Evolutionary conservation across 2,797 vertebrate genomes (phyloP).

Genomic region (Scyliorhinus canicula): DNA sequence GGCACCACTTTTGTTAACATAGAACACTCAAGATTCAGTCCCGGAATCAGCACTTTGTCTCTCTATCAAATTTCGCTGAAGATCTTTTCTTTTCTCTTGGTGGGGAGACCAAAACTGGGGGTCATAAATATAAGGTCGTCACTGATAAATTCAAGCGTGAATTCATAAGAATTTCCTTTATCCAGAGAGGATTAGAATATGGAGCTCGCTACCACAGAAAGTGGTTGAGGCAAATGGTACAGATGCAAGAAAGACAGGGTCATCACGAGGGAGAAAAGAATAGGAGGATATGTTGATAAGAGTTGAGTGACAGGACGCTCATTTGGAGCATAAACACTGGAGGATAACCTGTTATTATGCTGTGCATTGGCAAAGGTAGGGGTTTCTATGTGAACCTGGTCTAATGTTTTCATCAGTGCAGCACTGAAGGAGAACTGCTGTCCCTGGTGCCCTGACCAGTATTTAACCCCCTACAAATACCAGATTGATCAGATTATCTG

Average conservation of each 20-base stretch:
- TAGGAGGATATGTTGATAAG: not conserved
- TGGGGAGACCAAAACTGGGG: not conserved
- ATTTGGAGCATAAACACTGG: not conserved
- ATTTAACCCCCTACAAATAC: not conserved
- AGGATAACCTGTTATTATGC: not conserved
- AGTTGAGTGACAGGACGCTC: not conserved
- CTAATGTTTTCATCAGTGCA: not conserved
- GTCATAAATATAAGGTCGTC: not conserved
- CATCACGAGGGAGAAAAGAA: not conserved
- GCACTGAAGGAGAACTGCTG: not conserved
- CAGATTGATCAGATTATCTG: not conserved
- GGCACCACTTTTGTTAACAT: no score
- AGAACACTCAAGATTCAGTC: no score
- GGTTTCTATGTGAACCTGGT: not conserved
- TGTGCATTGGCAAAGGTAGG: no score
- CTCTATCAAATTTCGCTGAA: no score
- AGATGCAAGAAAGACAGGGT: not conserved
- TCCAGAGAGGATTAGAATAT: not conserved
- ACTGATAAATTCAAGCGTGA: not conserved
- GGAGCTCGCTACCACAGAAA: not conserved
- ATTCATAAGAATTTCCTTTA: not conserved
- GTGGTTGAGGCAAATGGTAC: not conserved
- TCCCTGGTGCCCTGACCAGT: not conserved
- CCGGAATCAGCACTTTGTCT: no score
- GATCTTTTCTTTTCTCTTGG: not conserved